These are phyloP conservation scores for Sarcophaga caerulescens DNA, from an alignment of 2,888 invertebrate species.

Conservation along the genomic window DNA sequence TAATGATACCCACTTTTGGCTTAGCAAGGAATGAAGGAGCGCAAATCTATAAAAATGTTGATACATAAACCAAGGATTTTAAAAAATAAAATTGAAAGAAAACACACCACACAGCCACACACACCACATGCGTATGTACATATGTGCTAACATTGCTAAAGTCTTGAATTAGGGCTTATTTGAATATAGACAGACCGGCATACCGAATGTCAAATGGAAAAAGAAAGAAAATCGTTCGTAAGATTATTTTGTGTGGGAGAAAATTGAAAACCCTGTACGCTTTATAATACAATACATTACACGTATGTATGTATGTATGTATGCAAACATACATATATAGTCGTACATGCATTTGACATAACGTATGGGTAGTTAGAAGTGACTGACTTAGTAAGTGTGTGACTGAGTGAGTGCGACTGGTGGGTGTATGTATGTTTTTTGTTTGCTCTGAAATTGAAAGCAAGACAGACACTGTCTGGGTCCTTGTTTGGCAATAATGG, in stretches of 20 bases:
- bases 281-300: background rate
- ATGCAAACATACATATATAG: background rate
- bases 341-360: constrained; percentile 19
- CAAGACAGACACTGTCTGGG: constrained; percentile 23
- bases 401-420: too few species aligned
- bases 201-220: background rate
- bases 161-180: constrained; percentile 11
- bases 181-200: background rate
- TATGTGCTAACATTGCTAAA: background rate
- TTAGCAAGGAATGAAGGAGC: constrained; percentile 2
- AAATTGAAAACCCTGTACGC: background rate
- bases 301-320: background rate
- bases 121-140: background rate
- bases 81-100: constrained; percentile 3
- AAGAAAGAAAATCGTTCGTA: background rate
- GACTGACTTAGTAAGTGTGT: too few species aligned
- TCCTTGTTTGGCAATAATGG: constrained; percentile 36
- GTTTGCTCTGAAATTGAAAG: background rate
- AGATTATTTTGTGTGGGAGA: background rate
- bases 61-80: constrained; percentile 29
- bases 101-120: background rate
- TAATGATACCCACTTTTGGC: constrained; percentile 20
- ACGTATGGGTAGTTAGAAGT: background rate
- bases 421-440: too few species aligned
- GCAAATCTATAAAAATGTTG: constrained; percentile 12